Evolutionary conservation across 2,888 invertebrate genomes (phyloP).

Genomic region (Azorinus chamasolen): DNA sequence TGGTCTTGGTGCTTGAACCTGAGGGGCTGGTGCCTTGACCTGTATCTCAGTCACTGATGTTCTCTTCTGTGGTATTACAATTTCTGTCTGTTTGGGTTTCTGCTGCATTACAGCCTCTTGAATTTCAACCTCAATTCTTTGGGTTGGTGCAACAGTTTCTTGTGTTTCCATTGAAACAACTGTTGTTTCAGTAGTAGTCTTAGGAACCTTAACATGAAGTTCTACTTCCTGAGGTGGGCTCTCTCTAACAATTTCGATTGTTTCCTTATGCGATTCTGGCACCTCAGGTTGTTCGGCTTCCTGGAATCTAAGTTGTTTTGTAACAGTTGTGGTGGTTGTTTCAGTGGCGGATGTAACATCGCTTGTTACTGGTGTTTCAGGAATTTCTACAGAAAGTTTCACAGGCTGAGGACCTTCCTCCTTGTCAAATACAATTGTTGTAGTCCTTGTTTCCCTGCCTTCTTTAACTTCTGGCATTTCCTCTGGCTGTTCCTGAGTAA

Average conservation of each 20-base stretch:
- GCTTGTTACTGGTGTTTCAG: slow-evolving; percentile 67
- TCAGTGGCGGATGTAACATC: slow-evolving; percentile 71
- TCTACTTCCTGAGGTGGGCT: slow-evolving; percentile 72
- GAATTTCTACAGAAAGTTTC: slow-evolving; percentile 71
- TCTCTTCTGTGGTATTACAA: slow-evolving; percentile 72
- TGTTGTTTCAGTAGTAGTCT: slow-evolving; percentile 58
- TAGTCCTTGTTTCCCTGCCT: slow-evolving; percentile 70
- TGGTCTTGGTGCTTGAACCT: slow-evolving; percentile 70
- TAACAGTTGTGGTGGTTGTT: slow-evolving; percentile 72
- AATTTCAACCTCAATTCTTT: slow-evolving; percentile 81
- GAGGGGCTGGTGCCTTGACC: slow-evolving; percentile 54
- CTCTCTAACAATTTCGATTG: slow-evolving; percentile 80
- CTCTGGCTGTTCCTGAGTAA: slow-evolving; percentile 55
- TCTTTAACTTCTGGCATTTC: slow-evolving; percentile 72
- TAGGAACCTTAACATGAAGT: slow-evolving; percentile 68
- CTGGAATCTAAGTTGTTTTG: slow-evolving; percentile 71
- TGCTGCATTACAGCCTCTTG: slow-evolving; percentile 76
- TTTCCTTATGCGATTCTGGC: slow-evolving; percentile 78
- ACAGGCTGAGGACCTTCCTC: slow-evolving; percentile 71
- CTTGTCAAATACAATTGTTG: slow-evolving; percentile 73
- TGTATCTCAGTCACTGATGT: slow-evolving; percentile 64
- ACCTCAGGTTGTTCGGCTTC: slow-evolving; percentile 61
- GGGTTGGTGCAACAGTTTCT: slow-evolving; percentile 65
- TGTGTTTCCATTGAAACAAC: slow-evolving; percentile 59
- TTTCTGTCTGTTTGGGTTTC: slow-evolving; percentile 73